Percentiles rank a stretch among this genome's conserved stretches.
Evolutionary conservation across 2,888 invertebrate genomes (phyloP).

Genomic region (Chromoteleia sp.): DNA sequence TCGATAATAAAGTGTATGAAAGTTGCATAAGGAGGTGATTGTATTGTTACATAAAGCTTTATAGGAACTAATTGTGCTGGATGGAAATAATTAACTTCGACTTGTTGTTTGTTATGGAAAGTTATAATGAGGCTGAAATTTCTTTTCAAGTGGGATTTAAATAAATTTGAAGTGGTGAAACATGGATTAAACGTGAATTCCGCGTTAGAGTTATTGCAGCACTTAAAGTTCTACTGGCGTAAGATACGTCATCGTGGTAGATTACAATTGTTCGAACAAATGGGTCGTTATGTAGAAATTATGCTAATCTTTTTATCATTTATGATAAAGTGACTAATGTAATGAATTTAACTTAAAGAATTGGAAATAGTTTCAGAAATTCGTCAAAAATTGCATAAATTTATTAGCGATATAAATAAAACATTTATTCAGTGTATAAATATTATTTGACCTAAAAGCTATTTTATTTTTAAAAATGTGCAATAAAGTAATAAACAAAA

Average conservation of each 20-base stretch:
- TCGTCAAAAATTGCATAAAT: too few species aligned
- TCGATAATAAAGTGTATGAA: too few species aligned
- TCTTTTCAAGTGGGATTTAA: slow-evolving; percentile 2
- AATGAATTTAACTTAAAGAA: too few species aligned
- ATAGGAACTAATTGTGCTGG: slow-evolving; percentile 5
- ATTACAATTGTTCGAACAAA: neutral
- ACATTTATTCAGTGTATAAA: too few species aligned
- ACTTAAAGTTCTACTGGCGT: slow-evolving; percentile 2
- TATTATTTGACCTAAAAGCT: too few species aligned
- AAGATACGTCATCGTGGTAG: neutral
- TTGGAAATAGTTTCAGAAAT: too few species aligned
- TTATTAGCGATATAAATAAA: too few species aligned
- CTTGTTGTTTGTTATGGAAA: slow-evolving; percentile 7
- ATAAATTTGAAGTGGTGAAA: neutral
- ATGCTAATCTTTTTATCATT: too few species aligned
- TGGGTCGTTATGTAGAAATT: too few species aligned
- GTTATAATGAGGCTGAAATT: slow-evolving; percentile 1
- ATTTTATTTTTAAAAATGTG: too few species aligned
- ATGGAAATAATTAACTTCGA: slow-evolving; percentile 14
- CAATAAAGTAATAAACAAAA: too few species aligned
- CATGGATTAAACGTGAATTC: slow-evolving; percentile 1
- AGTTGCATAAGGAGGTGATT: slow-evolving; percentile 14
- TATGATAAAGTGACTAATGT: too few species aligned
- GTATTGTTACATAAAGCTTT: slow-evolving; percentile 24
- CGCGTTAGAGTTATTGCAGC: neutral